A percentile compares a stretch with the other conserved stretches of the same genome.
These are phyloP conservation scores for Danio choprae DNA, from an alignment of 2,797 vertebrate genomes.

Conservation along the genomic window DNA sequence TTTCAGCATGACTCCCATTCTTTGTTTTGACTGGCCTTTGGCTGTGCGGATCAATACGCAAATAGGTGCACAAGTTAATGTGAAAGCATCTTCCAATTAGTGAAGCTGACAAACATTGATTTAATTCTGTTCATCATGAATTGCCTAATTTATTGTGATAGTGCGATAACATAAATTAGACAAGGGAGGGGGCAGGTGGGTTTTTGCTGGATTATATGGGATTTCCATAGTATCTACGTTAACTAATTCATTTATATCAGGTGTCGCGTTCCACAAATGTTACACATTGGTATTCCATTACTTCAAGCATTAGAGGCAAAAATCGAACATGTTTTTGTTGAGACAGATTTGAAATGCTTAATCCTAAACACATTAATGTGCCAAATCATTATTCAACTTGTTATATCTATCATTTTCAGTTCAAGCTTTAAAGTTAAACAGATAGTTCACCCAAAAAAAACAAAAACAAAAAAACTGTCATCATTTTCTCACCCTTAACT, in stretches of 20 bases:
- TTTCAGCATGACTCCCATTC: slow-evolving; percentile 56
- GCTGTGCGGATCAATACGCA: background rate
- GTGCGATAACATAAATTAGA: slow-evolving; percentile 28
- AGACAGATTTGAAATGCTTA: background rate
- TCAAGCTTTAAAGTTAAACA: no score
- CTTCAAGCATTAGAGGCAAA: background rate
- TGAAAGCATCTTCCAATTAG: slow-evolving; percentile 40
- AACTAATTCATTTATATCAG: slow-evolving; percentile 11
- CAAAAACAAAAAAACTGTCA: no score
- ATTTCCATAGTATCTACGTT: slow-evolving; percentile 26
- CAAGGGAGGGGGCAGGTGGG: background rate
- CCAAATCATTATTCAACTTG: no score
- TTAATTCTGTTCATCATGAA: slow-evolving; percentile 20
- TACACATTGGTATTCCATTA: background rate
- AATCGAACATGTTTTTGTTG: background rate
- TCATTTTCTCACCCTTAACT: no score
- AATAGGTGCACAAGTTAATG: slow-evolving; percentile 18
- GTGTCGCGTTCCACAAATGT: background rate
- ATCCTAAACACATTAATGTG: no score
- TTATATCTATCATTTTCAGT: no score
- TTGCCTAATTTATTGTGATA: slow-evolving; percentile 37
- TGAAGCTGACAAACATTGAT: slow-evolving; percentile 36
- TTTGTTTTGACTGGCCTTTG: slow-evolving; percentile 24
- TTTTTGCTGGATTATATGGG: slow-evolving; percentile 6
- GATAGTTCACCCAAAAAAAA: no score